phyloP scores from a whole-genome alignment of 2,113 vertebrate genomes.

The Rhinogobius similis region DNA sequence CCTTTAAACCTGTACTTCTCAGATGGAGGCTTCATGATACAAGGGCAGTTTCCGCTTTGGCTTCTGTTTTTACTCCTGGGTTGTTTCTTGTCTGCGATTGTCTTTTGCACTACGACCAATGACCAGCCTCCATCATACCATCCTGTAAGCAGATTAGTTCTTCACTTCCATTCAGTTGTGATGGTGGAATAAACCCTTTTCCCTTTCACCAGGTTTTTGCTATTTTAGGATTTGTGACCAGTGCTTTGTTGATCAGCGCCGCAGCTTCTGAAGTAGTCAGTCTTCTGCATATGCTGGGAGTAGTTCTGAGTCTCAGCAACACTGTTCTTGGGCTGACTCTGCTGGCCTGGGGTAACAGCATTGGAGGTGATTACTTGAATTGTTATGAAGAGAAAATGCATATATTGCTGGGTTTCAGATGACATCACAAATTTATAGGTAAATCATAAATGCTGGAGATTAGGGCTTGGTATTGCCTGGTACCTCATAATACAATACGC shows the following conservation, averaged over 20 bases:
- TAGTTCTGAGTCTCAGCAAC: constrained; percentile 91
- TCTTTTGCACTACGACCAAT: constrained; percentile 87
- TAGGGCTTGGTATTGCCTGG: too few species aligned
- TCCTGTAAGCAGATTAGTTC: constrained; percentile 74
- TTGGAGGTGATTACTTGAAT: constrained; percentile 62
- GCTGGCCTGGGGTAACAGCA: constrained; percentile 97
- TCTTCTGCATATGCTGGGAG: constrained; percentile 85
- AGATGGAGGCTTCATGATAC: constrained; percentile 86
- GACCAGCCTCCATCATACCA: constrained; percentile 84
- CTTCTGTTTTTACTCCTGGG: constrained; percentile 77
- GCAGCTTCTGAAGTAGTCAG: constrained; percentile 91
- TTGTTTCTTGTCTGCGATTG: constrained; percentile 75
- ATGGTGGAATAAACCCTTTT: background rate
- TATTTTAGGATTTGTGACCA: constrained; percentile 91
- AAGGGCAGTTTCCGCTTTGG: constrained; percentile 88
- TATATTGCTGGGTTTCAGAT: too few species aligned
- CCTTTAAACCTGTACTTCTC: background rate
- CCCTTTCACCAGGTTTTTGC: constrained; percentile 83
- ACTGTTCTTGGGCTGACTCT: constrained; percentile 93
- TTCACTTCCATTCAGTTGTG: background rate
- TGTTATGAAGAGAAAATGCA: too few species aligned
- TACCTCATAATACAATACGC: too few species aligned
- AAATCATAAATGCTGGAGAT: too few species aligned
- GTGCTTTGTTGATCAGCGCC: constrained; percentile 88
- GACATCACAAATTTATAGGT: too few species aligned